These are phyloP conservation scores for Sycophaga agraensis DNA, from an alignment of 1,140 invertebrate genomes.

Conservation along the genomic window DNA sequence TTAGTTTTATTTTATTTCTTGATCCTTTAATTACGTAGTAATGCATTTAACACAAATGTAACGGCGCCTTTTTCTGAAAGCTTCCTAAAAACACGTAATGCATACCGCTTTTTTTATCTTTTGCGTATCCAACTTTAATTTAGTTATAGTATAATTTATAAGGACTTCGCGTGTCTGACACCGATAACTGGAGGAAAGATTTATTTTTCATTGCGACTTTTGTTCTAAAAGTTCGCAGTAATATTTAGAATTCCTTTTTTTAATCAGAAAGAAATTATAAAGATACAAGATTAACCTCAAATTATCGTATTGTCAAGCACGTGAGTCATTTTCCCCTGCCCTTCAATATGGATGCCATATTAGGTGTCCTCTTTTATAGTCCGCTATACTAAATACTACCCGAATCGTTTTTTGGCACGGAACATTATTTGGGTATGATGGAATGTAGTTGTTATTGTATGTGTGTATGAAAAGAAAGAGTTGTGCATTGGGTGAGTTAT, in stretches of 20 bases:
- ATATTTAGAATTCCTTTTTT: too few species aligned
- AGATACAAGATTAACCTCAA: too few species aligned
- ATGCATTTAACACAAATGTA: slow-evolving; percentile 7
- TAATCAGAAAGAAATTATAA: too few species aligned
- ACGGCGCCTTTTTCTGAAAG: neutral
- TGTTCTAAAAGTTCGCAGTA: too few species aligned
- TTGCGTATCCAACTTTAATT: neutral
- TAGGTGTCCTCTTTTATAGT: neutral
- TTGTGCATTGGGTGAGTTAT: neutral
- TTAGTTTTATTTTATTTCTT: slow-evolving; percentile 4
- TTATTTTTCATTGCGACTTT: too few species aligned
- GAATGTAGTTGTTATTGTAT: neutral
- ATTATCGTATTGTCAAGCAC: too few species aligned
- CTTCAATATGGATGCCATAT: too few species aligned
- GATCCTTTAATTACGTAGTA: neutral
- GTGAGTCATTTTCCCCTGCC: neutral
- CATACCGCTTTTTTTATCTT: neutral
- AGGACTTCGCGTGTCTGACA: neutral
- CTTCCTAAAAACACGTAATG: slow-evolving; percentile 2
- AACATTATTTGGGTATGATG: slow-evolving; percentile 6
- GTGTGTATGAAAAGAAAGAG: neutral
- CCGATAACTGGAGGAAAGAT: too few species aligned
- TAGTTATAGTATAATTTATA: too few species aligned
- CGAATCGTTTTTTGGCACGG: slow-evolving; percentile 19
- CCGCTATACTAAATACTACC: neutral